Evolutionary conservation across 2,888 invertebrate species (phyloP), one percentile per base, ranked within the genome.

Genomic region (Stegophylla sp.): DNA sequence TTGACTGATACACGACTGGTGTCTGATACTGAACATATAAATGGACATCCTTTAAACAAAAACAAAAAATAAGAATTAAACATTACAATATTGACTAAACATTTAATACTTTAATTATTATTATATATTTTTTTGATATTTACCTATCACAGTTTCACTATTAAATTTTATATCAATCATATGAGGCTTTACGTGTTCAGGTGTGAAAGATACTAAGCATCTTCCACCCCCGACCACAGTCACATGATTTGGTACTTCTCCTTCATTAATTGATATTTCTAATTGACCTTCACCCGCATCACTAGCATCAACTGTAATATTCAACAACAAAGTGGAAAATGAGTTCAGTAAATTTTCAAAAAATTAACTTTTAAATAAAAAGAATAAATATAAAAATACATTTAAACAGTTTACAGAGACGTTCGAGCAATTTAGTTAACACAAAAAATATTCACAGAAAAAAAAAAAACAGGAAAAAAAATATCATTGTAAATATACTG

Each of bases 231-330:
- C 97, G 20, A 98, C 94, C 76, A 97, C 97, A 87, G 92, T 88
- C 34, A 98, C 98, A 87, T 97, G 97, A 89, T 99, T 99, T 69
- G 98, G 98, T 83, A 99, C 96, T 89, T 97, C 96, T 84, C 98
- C 98, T 88, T 97, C 97, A 87, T 99, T 98, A 86, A 99, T 97
- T 85, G 97, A 97, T 86, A 99, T 99, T 90, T 99, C 98, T 85
- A 99, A 89, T 88, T 98, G 98, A 72, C 99, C 99, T 89, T 98
- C 98, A 59, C 99, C 99, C 74, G 98, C 98, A 86, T 96, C 95
- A 86, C 95, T 96, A 71, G 98, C 98, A 88, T 98, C 98, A 87
- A 99, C 98, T 96, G 88, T 84, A 89, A 89, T 84, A 82, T 82
- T 1, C 26, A 73, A 13, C 43, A 45, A 43, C 82, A 75, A 82